Conservation (phyloP, 2,113 vertebrate species). For the Merops nubicus region DNA sequence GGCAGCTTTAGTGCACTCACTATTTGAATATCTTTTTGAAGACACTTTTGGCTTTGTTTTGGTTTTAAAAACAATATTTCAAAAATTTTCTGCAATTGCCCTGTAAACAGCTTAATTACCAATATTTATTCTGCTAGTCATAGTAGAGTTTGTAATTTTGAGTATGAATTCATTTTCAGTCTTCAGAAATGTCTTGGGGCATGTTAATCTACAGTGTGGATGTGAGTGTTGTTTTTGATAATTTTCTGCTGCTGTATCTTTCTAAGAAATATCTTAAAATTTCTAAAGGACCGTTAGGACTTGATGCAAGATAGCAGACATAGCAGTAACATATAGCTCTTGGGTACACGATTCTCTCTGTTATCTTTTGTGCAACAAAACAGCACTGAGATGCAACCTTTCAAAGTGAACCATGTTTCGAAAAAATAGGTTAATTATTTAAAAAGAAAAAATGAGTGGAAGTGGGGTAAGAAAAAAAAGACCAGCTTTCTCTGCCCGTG, state of each 20-base stretch:
- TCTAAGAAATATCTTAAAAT: slow-evolving; percentile 8
- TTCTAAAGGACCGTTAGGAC: background rate
- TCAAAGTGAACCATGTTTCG: background rate
- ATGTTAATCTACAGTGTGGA: background rate
- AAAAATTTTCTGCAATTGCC: background rate
- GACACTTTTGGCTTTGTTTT: background rate
- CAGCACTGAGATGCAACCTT: background rate
- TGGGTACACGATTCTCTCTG: background rate
- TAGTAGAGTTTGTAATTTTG: slow-evolving; percentile 5
- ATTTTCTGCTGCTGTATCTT: background rate
- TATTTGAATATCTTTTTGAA: background rate
- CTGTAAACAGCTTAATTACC: background rate
- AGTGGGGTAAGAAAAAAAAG: background rate
- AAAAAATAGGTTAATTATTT: background rate
- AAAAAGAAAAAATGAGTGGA: background rate
- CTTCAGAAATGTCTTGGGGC: slow-evolving; percentile 2
- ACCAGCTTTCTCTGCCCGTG: background rate
- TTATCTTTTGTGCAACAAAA: background rate
- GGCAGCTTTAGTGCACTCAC: background rate
- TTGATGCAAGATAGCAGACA: background rate
- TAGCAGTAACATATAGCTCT: background rate
- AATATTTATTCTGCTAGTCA: background rate
- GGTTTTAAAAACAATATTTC: background rate
- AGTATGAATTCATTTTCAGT: slow-evolving; percentile 8
- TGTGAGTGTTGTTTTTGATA: background rate